Evolutionary conservation across 2,113 vertebrate genomes (phyloP).

Genomic region (Vulpes ferrilata): DNA sequence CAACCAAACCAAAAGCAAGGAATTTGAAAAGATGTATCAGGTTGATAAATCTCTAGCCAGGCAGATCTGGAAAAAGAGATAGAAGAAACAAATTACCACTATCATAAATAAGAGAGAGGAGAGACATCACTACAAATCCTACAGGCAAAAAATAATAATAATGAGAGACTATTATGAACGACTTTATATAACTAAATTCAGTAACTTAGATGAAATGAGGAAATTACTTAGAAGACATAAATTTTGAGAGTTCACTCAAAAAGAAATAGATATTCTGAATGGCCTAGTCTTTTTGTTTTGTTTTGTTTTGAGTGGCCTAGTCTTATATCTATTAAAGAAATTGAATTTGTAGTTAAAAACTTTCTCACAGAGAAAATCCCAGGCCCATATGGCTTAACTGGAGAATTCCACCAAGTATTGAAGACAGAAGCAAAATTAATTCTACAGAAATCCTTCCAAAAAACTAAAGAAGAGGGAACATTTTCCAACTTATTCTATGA

Average conservation of each 20-base stretch:
- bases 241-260: not conserved
- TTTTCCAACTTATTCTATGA: not conserved
- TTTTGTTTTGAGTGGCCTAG: not conserved
- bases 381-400: not conserved
- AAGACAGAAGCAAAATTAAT: not conserved
- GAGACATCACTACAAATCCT: not conserved
- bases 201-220: not conserved
- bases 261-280: not conserved
- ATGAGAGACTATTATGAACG: not conserved
- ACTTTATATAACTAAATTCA: not conserved
- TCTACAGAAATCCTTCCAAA: not conserved
- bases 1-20: not conserved
- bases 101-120: not conserved
- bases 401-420: not conserved
- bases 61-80: not conserved
- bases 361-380: not conserved
- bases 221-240: not conserved
- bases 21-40: not conserved
- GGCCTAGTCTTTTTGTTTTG: not conserved
- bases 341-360: constrained; percentile 28
- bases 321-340: not conserved
- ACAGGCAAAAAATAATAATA: not conserved
- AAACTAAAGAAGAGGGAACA: not conserved
- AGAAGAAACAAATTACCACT: not conserved
- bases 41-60: not conserved